Evolutionary conservation across 2,113 vertebrate genomes (phyloP).

Genomic region (Nerophis lumbriciformis): DNA sequence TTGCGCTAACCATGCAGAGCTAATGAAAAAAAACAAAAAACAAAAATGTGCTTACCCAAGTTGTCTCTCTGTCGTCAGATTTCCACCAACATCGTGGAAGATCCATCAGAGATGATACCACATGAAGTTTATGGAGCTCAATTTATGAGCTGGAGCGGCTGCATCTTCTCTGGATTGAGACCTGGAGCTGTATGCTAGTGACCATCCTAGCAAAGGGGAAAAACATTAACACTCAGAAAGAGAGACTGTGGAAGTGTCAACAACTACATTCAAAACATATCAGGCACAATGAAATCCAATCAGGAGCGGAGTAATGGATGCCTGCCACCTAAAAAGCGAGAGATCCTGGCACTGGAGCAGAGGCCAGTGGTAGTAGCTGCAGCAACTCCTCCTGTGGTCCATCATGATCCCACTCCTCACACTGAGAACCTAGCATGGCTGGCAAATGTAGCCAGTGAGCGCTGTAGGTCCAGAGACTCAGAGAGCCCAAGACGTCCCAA

Average conservation of each 20-base stretch:
- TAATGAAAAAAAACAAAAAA: neutral
- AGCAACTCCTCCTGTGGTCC: slow-evolving; percentile 69
- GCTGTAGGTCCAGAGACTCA: slow-evolving; percentile 75
- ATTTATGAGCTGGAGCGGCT: slow-evolving; percentile 83
- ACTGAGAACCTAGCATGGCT: slow-evolving; percentile 89
- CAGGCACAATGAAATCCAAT: slow-evolving; percentile 90
- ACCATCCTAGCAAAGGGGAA: slow-evolving; percentile 42
- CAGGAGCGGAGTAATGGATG: slow-evolving; percentile 98
- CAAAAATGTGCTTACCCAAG: neutral
- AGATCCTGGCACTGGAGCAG: slow-evolving; percentile 91
- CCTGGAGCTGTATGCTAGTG: slow-evolving; percentile 56
- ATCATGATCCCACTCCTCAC: slow-evolving; percentile 66
- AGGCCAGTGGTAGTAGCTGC: slow-evolving; percentile 74
- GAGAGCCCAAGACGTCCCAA: slow-evolving; percentile 78
- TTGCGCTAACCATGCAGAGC: neutral
- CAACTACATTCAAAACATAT: slow-evolving; percentile 19
- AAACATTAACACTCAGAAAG: slow-evolving; percentile 21
- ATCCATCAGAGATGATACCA: slow-evolving; percentile 90
- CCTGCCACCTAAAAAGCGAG: slow-evolving; percentile 96
- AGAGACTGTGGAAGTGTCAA: slow-evolving; percentile 14
- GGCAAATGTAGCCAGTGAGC: slow-evolving; percentile 74
- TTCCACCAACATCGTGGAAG: slow-evolving; percentile 62
- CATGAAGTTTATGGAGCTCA: slow-evolving; percentile 89
- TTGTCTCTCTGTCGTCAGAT: slow-evolving; percentile 36
- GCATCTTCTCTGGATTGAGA: slow-evolving; percentile 78